A percentile compares a stretch with the other conserved stretches of the same genome.
phyloP scores from a whole-genome alignment of 2,113 vertebrate species.

The Electrona antarctica region DNA sequence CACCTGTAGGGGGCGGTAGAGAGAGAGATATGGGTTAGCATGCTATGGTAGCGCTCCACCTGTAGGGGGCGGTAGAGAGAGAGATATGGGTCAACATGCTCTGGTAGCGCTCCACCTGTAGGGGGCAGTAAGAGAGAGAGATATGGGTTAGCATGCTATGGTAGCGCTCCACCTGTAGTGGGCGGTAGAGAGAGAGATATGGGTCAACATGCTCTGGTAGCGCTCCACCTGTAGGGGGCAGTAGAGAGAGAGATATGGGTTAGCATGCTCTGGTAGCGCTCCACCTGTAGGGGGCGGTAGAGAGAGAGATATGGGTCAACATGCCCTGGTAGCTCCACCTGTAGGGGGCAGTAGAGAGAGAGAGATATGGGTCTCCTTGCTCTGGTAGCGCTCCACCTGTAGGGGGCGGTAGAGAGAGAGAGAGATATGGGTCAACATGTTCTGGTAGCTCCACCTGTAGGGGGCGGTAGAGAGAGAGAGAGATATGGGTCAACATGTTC shows the following conservation, averaged over 20 bases:
- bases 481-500: constrained; percentile 66
- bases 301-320: constrained; percentile 60
- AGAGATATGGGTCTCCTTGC: constrained; percentile 64
- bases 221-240: constrained; percentile 56
- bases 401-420: too few species aligned
- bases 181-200: too few species aligned
- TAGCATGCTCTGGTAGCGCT: constrained; percentile 76
- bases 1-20: constrained; percentile 18
- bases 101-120: constrained; percentile 75
- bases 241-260: constrained; percentile 41
- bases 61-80: too few species aligned
- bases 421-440: constrained; percentile 74
- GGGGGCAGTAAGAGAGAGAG: too few species aligned
- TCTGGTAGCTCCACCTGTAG: constrained; percentile 72
- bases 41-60: constrained; percentile 75
- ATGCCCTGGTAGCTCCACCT: constrained; percentile 75
- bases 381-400: too few species aligned
- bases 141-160: constrained; percentile 70
- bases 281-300: constrained; percentile 34
- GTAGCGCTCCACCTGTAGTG: too few species aligned
- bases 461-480: too few species aligned
- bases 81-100: constrained; percentile 66
- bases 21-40: constrained; percentile 62
- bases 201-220: constrained; percentile 76
- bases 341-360: too few species aligned